Conservation (phyloP, 2,113 vertebrate species). For the Osmerus mordax region DNA sequence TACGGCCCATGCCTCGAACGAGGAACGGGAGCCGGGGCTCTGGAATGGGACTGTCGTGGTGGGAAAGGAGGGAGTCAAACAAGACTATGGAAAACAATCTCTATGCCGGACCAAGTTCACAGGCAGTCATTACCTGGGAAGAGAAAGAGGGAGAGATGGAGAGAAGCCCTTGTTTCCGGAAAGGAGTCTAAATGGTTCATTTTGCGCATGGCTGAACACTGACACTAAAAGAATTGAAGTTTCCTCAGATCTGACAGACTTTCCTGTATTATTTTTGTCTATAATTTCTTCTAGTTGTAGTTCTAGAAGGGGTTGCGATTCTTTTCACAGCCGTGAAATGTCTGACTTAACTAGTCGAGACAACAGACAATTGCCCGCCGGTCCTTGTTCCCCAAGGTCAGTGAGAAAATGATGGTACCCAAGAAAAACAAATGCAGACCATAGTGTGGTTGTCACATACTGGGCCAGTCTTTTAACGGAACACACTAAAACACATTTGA, state of each 20-base stretch:
- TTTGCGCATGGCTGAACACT: constrained; percentile 63
- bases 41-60: constrained; percentile 1
- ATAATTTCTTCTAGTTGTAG: constrained; percentile 55
- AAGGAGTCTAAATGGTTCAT: constrained; percentile 56
- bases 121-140: constrained; percentile 57
- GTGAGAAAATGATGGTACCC: constrained; percentile 53
- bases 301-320: constrained; percentile 40
- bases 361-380: constrained; percentile 62
- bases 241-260: constrained; percentile 64
- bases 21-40: constrained; percentile 28
- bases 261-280: constrained; percentile 63
- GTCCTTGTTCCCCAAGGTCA: constrained; percentile 64
- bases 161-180: constrained; percentile 59
- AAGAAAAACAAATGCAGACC: constrained; percentile 69
- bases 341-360: constrained; percentile 66
- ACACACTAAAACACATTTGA: constrained; percentile 51
- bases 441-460: constrained; percentile 64
- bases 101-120: constrained; percentile 37
- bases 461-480: constrained; percentile 36
- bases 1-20: constrained; percentile 37
- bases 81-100: constrained; percentile 62
- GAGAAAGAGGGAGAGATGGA: constrained; percentile 10
- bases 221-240: constrained; percentile 61
- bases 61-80: constrained; percentile 21
- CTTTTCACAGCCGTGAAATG: constrained; percentile 54